phyloP scores from a whole-genome alignment of 2,797 vertebrate species.

The Forpus xanthops region DNA sequence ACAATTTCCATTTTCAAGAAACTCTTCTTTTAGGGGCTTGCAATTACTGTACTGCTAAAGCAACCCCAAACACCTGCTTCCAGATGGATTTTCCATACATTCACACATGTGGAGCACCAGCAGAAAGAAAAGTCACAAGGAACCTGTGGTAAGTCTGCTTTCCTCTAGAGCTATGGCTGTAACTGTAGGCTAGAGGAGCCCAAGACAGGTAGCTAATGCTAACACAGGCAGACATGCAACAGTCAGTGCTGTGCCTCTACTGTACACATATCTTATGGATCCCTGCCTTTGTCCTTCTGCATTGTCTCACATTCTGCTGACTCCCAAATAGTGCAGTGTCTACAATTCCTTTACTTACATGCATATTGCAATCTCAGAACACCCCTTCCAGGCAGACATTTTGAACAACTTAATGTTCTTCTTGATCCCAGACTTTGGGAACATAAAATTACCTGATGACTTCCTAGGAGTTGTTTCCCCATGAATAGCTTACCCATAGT shows the following conservation, averaged over 20 bases:
- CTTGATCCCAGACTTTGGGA: neutral
- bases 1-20: neutral
- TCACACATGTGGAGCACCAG: neutral
- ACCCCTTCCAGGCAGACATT: neutral
- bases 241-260: neutral
- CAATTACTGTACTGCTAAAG: neutral
- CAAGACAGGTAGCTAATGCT: rapidly evolving
- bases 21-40: neutral
- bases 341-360: neutral
- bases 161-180: neutral
- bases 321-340: neutral
- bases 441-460: neutral
- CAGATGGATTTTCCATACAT: neutral
- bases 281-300: too few relatives aligned
- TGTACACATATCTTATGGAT: neutral
- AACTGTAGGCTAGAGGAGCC: neutral
- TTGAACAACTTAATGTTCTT: neutral
- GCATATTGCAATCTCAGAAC: neutral
- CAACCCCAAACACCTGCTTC: neutral
- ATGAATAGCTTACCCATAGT: neutral
- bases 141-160: rapidly evolving
- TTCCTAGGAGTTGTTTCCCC: neutral
- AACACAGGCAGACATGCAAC: neutral
- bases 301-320: neutral
- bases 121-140: neutral